Base-by-base conservation (phyloP, 2,113 vertebrate genomes). In the Dendrocopos noguchii region DNA sequence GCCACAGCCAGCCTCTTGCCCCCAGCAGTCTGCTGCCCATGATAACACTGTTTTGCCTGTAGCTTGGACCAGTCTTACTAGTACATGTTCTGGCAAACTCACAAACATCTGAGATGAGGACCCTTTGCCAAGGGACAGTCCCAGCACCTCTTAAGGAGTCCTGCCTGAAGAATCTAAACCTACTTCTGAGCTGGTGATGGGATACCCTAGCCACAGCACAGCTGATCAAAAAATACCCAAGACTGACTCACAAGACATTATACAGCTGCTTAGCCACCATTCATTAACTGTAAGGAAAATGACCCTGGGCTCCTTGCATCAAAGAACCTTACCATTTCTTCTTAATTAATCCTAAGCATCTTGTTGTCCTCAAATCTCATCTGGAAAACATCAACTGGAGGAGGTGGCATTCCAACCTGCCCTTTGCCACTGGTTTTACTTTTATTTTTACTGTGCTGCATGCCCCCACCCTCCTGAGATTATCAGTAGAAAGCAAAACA, bases 211-310 rank as follows among this genome's bases (percentile, higher is more conserved):
- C 56, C 56, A 65, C 7, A 19, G 66, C 59, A 71, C 1, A 78
- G 80, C 60, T 94, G 46, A 92, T 85, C 70, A 72, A 86, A 78
- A 44, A 83, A 82, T 57, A 31, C 56, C 70, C 65, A 78, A 33
- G 68, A 57, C 47, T 89, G 94, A 96, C 80, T 95, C 94, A 91
- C 33, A 50, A 92, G 79, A 33, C 81, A 66, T 96, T 88, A 93
- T 6, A 71, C 46, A 75, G 57, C 77, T 79, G 39, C 72, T 72
- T 73, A 88, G 81, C 71, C 66, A 91, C 65, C 65, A 84, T 65
- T 90, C 91, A 92, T 93, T 90, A 86, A 64, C 81, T 70, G 31
- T 39, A 91, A 88, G 5, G 1, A 84, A 93, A 88, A 95, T 80
- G 44, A 91, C 61, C 74, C 52, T 18, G 17, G 46, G 71, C 80